Percentiles rank a stretch among this genome's conserved stretches.
phyloP scores from a whole-genome alignment of 2,113 vertebrate species.

The Lamprotornis superbus region DNA sequence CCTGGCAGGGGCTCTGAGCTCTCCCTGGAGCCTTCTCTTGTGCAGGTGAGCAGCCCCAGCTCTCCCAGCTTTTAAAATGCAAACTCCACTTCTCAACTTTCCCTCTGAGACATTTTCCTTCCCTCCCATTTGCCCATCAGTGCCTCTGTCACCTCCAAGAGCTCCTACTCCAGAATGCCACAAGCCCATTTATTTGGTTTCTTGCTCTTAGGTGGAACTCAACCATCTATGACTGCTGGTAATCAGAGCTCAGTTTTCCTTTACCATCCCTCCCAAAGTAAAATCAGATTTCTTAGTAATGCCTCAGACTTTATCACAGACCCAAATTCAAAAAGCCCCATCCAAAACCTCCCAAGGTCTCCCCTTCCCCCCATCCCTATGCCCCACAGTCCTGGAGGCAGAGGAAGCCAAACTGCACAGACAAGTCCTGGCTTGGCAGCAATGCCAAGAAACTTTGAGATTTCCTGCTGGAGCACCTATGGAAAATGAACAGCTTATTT shows the following conservation, averaged over 20 bases:
- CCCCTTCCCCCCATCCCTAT: rapidly evolving
- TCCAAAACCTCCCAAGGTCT: neutral
- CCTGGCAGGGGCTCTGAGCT: neutral
- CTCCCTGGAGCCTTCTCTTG: neutral
- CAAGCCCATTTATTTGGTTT: neutral
- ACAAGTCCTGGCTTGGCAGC: neutral
- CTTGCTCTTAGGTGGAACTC: neutral
- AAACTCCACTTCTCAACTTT: neutral
- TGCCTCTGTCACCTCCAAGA: neutral
- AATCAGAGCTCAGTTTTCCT: neutral
- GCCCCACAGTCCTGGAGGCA: neutral
- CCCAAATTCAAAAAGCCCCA: neutral
- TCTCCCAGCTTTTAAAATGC: rapidly evolving
- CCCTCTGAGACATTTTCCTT: neutral
- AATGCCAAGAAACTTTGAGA: neutral
- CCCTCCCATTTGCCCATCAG: neutral
- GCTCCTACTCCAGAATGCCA: neutral
- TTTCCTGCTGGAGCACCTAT: neutral
- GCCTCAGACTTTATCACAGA: neutral
- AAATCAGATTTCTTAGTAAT: neutral
- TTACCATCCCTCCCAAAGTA: neutral
- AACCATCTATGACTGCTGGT: rapidly evolving
- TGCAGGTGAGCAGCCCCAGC: rapidly evolving
- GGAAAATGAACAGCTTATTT: neutral
- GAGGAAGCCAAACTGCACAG: neutral